Base-by-base conservation (phyloP, 2,888 invertebrate species). In the Megaustenia siamemsis region DNA sequence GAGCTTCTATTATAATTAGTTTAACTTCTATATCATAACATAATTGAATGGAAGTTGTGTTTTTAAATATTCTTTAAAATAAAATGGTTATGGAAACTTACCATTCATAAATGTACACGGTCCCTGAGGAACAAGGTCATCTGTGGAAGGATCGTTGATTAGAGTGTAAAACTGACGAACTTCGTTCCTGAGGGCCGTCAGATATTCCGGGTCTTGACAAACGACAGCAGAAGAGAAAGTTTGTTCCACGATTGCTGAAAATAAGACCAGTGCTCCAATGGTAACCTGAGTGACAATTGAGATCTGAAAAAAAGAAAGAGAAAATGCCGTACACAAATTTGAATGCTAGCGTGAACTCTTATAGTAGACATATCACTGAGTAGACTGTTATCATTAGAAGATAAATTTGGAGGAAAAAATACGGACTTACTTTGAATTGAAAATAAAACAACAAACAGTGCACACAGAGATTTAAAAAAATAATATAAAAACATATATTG, bases 81-180 rank as follows among this genome's bases (percentile, higher is more conserved):
- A n/a, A n/a, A n/a, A n/a, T n/a, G n/a, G n/a, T n/a, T n/a, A 21
- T 18, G 10, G 15, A 56, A 35, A 60, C 76, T 76, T 12, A 76
- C 76, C 76, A 24, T 76, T 56, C 32, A 28, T 3, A 53, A 35
- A 28, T 45, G 77, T 40, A 45, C 77, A 77, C 5, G 77, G 77
- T 28, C 38, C 60, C 24, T 40, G 77, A n/a, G 24, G 60, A 18
- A n/a, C 12, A 10, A 77, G 43, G 4, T 24, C 60, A 15, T n/a
- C 12, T n/a, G n/a, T n/a, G 32, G 28, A 12, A n/a, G 56, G n/a
- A 12, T 24, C 38, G 38, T 1, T 45, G 18, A 18, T 32, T 18
- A 60, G 15, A 1, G 38, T 28, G 40, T 77, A 77, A 32, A 77
- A 77, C 6, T 21, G 40, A 0, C 40, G 77, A 38, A 77, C 77